A percentile compares a stretch with the other conserved stretches of the same genome.
Conservation (phyloP, 2,797 vertebrate genomes). For the Meriones psammophilus region DNA sequence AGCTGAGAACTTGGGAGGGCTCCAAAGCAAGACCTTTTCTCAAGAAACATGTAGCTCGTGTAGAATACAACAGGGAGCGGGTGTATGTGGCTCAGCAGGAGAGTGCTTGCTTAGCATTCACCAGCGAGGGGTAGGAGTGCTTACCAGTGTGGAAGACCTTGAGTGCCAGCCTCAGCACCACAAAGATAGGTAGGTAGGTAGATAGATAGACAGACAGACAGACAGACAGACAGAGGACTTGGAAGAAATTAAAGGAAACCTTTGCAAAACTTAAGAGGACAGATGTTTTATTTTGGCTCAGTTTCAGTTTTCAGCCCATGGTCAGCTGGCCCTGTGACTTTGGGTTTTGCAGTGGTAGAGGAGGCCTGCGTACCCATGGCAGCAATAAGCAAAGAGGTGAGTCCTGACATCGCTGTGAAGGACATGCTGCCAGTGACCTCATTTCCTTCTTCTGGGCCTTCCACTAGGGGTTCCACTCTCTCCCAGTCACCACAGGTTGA, state of each 20-base stretch:
- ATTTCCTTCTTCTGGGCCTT: background rate
- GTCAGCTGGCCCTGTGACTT: background rate
- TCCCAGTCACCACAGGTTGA: background rate
- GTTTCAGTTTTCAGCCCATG: background rate
- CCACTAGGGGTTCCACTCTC: background rate
- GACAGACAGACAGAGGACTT: background rate
- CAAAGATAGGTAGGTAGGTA: background rate
- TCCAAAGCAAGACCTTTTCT: background rate
- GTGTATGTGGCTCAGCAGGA: background rate
- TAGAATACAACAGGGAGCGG: background rate
- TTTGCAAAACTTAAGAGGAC: background rate
- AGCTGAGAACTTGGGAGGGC: background rate
- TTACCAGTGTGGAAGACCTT: background rate
- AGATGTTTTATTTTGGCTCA: background rate
- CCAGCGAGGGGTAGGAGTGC: background rate
- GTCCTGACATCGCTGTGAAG: background rate
- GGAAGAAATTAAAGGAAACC: background rate
- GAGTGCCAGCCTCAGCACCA: background rate
- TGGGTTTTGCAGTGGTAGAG: background rate
- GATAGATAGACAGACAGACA: background rate
- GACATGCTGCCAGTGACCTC: background rate
- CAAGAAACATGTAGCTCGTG: background rate
- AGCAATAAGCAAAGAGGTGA: background rate
- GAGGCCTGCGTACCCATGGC: background rate
- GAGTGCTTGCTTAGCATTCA: background rate